Evolutionary conservation across 2,888 invertebrate genomes (phyloP), one percentile per base, ranked within the genome.

Genomic region (Drosophila mayaguana): DNA sequence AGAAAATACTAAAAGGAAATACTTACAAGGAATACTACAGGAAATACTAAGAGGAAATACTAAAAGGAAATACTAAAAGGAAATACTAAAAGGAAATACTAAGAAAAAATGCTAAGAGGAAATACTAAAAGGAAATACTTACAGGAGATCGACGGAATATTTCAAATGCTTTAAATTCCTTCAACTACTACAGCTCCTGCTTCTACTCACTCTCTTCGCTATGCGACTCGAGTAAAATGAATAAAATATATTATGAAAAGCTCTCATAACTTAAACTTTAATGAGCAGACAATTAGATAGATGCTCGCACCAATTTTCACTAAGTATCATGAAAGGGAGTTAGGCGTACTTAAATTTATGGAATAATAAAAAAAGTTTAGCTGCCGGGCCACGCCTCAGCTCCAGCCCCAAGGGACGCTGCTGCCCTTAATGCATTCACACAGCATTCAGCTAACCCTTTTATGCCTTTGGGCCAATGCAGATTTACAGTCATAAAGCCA

Each of bases 391-490:
- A 62, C 22, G 12, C 22, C 45, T 20, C 20, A 22, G 2, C 57
- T 36, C 22, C 1, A 2, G 2, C 59, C 46, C 34, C 1, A 4
- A 12, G 9, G 18, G 22, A 8, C 18, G 11, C 16, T 22, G 2
- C 38, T 18, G 22, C 16, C 53, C 32, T 16, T 20, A 42, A 38
- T n/a, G 46, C 40, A 66, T 42, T 48, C 38, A 3, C 34, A 40
- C 32, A 71, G 64, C 57, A 64, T 51, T 43, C 46, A 62, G 51
- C 53, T 46, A 43, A 72, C 50, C 46, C 59, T 75, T 78, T 76
- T 63, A 48, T 76, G 55, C 50, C 18, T 46, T 50, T 45, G 54
- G 48, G 48, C 38, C 28, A 14, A 22, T 25, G 34, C 28, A 34
- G 43, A 50, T 38, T 38, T 22, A 28, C n/a, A 28, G 38, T 12